These are phyloP conservation scores for Pissodes strobi DNA, from an alignment of 1,140 invertebrate genomes.

Conservation along the genomic window DNA sequence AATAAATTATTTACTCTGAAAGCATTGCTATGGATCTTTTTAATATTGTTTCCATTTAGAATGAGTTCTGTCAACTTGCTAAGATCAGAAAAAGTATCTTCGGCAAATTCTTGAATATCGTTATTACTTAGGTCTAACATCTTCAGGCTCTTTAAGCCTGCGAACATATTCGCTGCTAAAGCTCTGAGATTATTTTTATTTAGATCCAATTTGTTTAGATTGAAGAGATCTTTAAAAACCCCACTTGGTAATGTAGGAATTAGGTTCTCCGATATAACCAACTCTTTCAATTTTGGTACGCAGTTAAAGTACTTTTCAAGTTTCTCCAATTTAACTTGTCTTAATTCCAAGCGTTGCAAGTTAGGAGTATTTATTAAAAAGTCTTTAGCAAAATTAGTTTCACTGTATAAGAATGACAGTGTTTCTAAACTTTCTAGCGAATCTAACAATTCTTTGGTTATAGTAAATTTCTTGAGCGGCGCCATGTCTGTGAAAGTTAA, in stretches of 20 bases:
- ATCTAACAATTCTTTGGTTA: no score
- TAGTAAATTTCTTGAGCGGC: no score
- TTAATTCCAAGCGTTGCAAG: background rate
- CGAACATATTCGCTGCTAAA: slow-evolving; percentile 21
- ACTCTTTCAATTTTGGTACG: slow-evolving; percentile 14
- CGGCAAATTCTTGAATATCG: background rate
- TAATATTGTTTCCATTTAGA: slow-evolving; percentile 10
- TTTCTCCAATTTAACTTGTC: background rate
- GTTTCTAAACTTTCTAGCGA: no score
- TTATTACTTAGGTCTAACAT: slow-evolving; percentile 30
- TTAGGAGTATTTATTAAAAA: slow-evolving; percentile 15
- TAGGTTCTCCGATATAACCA: slow-evolving; percentile 5
- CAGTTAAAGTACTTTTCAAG: slow-evolving; percentile 16
- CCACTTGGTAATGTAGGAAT: slow-evolving; percentile 1
- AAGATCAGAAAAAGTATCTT: slow-evolving; percentile 21
- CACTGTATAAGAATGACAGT: no score
- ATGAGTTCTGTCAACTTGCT: background rate
- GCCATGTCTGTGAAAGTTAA: no score
- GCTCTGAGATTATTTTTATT: slow-evolving; percentile 27
- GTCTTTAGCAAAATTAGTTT: background rate
- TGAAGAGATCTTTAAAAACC: slow-evolving; percentile 19
- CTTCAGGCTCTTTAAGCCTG: slow-evolving; percentile 18
- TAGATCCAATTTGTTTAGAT: slow-evolving; percentile 20
- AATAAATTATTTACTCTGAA: slow-evolving; percentile 11
- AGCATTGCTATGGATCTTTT: background rate